phyloP scores from a whole-genome alignment of 2,888 invertebrate species.

The Agrochola litura region DNA sequence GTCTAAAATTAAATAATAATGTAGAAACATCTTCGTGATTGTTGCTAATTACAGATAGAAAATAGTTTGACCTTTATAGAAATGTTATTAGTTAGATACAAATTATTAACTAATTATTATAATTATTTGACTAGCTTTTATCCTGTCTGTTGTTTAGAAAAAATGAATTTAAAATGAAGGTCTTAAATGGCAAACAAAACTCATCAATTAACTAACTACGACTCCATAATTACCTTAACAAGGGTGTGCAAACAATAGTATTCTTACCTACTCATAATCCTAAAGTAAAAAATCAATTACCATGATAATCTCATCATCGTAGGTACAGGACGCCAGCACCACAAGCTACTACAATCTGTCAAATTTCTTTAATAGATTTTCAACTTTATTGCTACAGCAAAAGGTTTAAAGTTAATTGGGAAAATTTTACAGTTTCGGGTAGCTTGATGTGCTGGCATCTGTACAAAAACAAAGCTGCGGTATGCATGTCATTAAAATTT shows the following conservation, averaged over 20 bases:
- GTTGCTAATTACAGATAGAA: slow-evolving; percentile 44
- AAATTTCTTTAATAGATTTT: too few relatives aligned
- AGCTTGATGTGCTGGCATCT: too few relatives aligned
- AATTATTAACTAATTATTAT: slow-evolving; percentile 14
- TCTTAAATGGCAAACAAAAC: background rate
- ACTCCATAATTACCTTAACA: too few relatives aligned
- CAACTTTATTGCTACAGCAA: too few relatives aligned
- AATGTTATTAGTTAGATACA: slow-evolving; percentile 32
- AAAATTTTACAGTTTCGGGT: too few relatives aligned
- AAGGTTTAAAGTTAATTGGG: too few relatives aligned
- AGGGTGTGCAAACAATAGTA: background rate
- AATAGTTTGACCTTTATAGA: slow-evolving; percentile 47
- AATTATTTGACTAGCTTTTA: slow-evolving; percentile 33
- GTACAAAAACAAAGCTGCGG: background rate
- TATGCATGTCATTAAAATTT: background rate
- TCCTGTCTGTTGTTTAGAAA: slow-evolving; percentile 13
- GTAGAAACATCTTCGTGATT: slow-evolving; percentile 3
- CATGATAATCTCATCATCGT: too few relatives aligned
- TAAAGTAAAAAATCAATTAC: background rate
- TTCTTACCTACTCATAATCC: background rate
- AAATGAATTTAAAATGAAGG: background rate
- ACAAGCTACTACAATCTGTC: too few relatives aligned
- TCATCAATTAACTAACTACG: background rate
- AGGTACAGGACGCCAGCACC: too few relatives aligned
- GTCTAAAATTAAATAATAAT: slow-evolving; percentile 39